Percentiles rank a stretch among this genome's conserved stretches.
phyloP scores from a whole-genome alignment of 2,113 vertebrate genomes.

The Chaetodon auriga region DNA sequence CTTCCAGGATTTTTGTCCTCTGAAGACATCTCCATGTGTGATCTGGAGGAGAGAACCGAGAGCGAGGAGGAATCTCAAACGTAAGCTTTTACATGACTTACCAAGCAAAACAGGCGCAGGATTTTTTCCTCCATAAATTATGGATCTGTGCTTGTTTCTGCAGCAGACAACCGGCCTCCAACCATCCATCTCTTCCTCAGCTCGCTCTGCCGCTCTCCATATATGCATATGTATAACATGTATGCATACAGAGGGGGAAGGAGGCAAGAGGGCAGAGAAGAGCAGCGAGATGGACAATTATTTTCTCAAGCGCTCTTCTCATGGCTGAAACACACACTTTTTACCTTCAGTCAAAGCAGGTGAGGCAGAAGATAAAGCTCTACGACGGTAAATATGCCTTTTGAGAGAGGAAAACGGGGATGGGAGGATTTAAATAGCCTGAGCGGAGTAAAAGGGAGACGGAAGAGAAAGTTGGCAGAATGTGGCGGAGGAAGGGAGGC shows the following conservation, averaged over 20 bases:
- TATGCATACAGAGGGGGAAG: accelerated
- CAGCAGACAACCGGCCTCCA: slow-evolving; percentile 36
- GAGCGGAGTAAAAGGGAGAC: background rate
- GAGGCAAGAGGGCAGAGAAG: background rate
- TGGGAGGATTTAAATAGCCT: slow-evolving; percentile 46
- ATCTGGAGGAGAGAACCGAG: background rate
- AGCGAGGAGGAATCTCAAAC: slow-evolving; percentile 4
- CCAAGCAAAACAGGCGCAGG: slow-evolving; percentile 15
- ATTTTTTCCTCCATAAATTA: slow-evolving; percentile 55
- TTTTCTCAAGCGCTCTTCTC: background rate
- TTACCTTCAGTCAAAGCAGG: slow-evolving; percentile 14
- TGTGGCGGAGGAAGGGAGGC: slow-evolving; percentile 8
- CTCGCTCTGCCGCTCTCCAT: slow-evolving; percentile 21
- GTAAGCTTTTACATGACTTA: slow-evolving; percentile 40
- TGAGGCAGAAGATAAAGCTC: slow-evolving; percentile 21
- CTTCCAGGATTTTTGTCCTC: slow-evolving; percentile 35
- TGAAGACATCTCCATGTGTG: slow-evolving; percentile 14
- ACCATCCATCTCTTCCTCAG: slow-evolving; percentile 38
- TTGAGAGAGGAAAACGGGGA: background rate
- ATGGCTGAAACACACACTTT: background rate
- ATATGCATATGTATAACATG: slow-evolving; percentile 42
- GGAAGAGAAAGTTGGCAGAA: background rate
- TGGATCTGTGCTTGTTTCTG: slow-evolving; percentile 36
- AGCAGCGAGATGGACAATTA: background rate
- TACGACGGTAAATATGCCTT: background rate